phyloP scores from a whole-genome alignment of 2,888 invertebrate genomes.

The Auanema sp. region DNA sequence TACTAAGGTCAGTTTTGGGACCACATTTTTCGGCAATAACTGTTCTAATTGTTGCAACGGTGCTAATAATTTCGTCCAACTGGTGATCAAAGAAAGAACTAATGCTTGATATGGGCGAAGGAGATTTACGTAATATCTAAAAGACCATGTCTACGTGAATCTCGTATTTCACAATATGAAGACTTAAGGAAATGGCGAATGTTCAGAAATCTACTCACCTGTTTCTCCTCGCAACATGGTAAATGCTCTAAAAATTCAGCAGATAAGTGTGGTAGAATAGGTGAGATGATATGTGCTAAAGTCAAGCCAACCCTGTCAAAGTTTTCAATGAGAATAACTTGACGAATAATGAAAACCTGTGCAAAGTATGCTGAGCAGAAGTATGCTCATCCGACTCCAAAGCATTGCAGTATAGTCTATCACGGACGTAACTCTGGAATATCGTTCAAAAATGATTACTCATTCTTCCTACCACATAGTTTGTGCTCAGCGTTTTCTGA shows the following conservation, averaged over 20 bases:
- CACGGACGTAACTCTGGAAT: conserved; percentile 54
- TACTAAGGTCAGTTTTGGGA: conserved; percentile 34
- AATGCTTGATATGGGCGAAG: neutral
- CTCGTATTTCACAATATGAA: neutral
- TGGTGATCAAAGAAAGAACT: conserved; percentile 4
- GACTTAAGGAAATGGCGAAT: neutral
- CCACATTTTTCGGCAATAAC: conserved; percentile 30
- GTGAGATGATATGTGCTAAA: conserved; percentile 47
- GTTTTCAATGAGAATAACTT: neutral
- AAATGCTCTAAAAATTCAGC: conserved; percentile 50
- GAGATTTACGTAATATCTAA: conserved; percentile 13
- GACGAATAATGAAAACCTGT: conserved; percentile 12
- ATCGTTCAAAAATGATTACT: neutral
- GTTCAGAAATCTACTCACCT: neutral
- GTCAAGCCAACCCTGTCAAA: conserved; percentile 22
- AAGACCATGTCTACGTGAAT: neutral
- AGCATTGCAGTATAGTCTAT: conserved; percentile 58
- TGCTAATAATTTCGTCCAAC: conserved; percentile 21
- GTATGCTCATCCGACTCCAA: conserved; percentile 38
- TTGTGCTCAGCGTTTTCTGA: conserved; percentile 31
- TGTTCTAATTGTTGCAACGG: conserved; percentile 24
- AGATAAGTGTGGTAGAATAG: conserved; percentile 57
- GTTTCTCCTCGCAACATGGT: conserved; percentile 30
- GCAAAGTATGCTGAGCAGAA: conserved; percentile 52
- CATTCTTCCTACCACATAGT: conserved; percentile 31